These are phyloP conservation scores for Acrocephalus scirpaceus DNA, from an alignment of 2,797 vertebrate species.

Conservation along the genomic window DNA sequence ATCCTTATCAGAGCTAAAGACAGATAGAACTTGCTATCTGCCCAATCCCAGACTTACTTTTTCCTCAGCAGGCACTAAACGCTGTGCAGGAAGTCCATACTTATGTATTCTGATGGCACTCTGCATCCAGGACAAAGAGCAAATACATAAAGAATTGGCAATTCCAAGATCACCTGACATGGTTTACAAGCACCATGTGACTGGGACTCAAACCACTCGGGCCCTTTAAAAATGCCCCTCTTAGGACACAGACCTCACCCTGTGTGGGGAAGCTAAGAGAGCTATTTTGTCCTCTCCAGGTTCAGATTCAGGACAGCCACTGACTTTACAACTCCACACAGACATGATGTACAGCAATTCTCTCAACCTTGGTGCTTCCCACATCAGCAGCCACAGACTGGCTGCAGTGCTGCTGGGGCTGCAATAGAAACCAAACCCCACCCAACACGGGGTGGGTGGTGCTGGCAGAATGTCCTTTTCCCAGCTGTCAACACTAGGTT, in stretches of 20 bases:
- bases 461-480: not conserved
- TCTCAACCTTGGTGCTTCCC: not conserved
- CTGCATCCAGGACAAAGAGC: slow-evolving; percentile 5
- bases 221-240: not conserved
- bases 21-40: not conserved
- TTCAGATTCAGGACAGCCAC: not conserved
- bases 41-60: not conserved
- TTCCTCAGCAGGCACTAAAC: not conserved
- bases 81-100: not conserved
- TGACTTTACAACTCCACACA: not conserved
- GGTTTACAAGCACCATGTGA: not conserved
- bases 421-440: not conserved
- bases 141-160: slow-evolving; percentile 16
- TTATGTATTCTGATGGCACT: not conserved
- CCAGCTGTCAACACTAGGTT: not conserved
- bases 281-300: not conserved
- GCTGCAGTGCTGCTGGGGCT: not conserved
- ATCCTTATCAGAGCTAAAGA: slow-evolving; percentile 41
- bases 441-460: not conserved
- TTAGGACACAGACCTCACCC: not conserved
- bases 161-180: not conserved
- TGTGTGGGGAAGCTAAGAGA: not conserved
- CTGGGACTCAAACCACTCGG: not conserved
- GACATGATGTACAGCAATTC: not conserved
- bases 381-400: not conserved